A percentile compares a stretch with the other conserved stretches of the same genome.
These are phyloP conservation scores for Carpatolechia fugitivella DNA, from an alignment of 2,888 invertebrate genomes.

Conservation along the genomic window DNA sequence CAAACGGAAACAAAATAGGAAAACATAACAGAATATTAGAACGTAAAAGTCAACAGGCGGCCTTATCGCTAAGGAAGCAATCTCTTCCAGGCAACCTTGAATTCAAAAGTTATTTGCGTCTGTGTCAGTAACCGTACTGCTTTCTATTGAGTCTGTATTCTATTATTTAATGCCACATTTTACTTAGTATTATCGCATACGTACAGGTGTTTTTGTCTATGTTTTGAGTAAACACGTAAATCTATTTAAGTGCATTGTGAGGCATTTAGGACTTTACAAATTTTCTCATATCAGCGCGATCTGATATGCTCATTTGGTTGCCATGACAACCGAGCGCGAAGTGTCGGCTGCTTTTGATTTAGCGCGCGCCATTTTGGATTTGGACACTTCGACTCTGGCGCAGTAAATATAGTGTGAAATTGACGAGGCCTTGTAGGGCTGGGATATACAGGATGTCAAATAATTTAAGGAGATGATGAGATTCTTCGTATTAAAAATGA, in stretches of 20 bases:
- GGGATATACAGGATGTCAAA: neutral
- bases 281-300: neutral
- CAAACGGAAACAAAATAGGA: no score
- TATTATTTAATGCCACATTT: no score
- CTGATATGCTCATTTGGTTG: neutral
- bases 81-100: no score
- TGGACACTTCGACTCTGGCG: neutral
- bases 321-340: neutral
- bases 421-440: neutral
- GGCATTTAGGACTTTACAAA: conserved; percentile 20
- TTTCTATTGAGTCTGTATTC: no score
- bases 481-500: no score
- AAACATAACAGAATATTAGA: no score
- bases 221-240: neutral
- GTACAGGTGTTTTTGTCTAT: neutral
- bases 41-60: no score
- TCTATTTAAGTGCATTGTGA: conserved; percentile 1
- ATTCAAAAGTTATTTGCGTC: no score
- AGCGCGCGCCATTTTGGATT: neutral
- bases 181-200: neutral
- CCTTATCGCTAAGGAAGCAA: no score
- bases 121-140: no score
- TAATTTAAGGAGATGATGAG: no score
- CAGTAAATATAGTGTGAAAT: neutral
- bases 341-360: neutral